Conservation (phyloP, 37 sponge, comb jelly and placozoan genomes). For the Petrosia ficiformis region DNA sequence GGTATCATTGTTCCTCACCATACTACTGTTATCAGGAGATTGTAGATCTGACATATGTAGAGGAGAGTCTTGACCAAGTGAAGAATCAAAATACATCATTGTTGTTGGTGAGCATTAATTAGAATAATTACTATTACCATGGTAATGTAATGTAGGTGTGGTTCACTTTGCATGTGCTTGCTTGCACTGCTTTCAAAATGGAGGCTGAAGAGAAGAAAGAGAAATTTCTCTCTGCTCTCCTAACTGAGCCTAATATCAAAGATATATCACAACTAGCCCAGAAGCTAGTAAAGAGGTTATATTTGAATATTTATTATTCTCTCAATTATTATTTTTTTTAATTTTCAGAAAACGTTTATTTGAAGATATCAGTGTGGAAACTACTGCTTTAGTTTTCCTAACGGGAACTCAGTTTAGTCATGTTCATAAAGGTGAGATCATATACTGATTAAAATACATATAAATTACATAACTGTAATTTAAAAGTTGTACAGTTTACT, state of each 20-base stretch:
- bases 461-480: too few species aligned
- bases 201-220: not conserved
- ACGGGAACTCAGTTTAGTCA: slow-evolving; percentile 14
- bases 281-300: not conserved
- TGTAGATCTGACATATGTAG: too few species aligned
- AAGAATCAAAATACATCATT: too few species aligned
- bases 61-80: too few species aligned
- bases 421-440: not conserved
- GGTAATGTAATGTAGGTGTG: too few species aligned
- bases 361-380: slow-evolving; percentile 7
- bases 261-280: not conserved
- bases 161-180: too few species aligned
- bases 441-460: not conserved
- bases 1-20: too few species aligned
- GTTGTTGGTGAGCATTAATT: too few species aligned
- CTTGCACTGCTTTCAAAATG: not conserved
- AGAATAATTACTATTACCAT: too few species aligned
- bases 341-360: slow-evolving; percentile 1
- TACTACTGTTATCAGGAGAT: too few species aligned
- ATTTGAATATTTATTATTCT: not conserved
- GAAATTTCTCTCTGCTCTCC: not conserved
- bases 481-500: too few species aligned
- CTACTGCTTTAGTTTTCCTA: slow-evolving; percentile 24
- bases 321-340: not conserved
- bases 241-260: not conserved